A percentile compares a stretch with the other conserved stretches of the same genome.
These are phyloP conservation scores for Ursus arctos DNA, from an alignment of 2,113 vertebrate species.

Conservation along the genomic window DNA sequence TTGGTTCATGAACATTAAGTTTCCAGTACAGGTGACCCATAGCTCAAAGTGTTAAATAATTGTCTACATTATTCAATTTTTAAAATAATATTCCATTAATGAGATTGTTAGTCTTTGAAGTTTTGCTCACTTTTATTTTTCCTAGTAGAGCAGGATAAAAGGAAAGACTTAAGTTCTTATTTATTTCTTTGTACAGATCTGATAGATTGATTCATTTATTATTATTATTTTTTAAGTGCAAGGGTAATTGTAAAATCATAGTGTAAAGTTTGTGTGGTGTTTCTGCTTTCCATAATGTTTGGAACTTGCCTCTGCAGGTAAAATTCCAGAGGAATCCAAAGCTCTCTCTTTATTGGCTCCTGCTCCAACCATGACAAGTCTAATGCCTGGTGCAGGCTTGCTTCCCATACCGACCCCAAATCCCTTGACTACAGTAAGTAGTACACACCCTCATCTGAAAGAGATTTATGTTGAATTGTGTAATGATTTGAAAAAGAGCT, in stretches of 20 bases:
- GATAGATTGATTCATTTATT: constrained; percentile 89
- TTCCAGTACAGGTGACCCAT: constrained; percentile 99
- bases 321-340: constrained; percentile 99
- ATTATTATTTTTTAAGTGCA: constrained; percentile 88
- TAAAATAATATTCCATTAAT: constrained; percentile 92
- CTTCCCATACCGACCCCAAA: constrained; percentile 95
- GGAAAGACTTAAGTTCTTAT: constrained; percentile 89
- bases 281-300: constrained; percentile 87
- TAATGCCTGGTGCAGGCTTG: constrained; percentile 96
- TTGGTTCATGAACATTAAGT: constrained; percentile 99
- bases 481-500: background rate
- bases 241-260: constrained; percentile 89
- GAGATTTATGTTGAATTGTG: background rate
- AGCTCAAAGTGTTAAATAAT: constrained; percentile 99
- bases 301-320: constrained; percentile 94
- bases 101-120: constrained; percentile 90
- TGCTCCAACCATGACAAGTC: constrained; percentile 92
- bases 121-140: constrained; percentile 92
- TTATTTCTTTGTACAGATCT: constrained; percentile 90
- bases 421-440: constrained; percentile 87
- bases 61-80: constrained; percentile 95
- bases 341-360: constrained; percentile 97
- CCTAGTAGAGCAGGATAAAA: constrained; percentile 91
- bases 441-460: background rate
- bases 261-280: constrained; percentile 81